phyloP scores from a whole-genome alignment of 2,113 vertebrate genomes.

The Aplodontia rufa region DNA sequence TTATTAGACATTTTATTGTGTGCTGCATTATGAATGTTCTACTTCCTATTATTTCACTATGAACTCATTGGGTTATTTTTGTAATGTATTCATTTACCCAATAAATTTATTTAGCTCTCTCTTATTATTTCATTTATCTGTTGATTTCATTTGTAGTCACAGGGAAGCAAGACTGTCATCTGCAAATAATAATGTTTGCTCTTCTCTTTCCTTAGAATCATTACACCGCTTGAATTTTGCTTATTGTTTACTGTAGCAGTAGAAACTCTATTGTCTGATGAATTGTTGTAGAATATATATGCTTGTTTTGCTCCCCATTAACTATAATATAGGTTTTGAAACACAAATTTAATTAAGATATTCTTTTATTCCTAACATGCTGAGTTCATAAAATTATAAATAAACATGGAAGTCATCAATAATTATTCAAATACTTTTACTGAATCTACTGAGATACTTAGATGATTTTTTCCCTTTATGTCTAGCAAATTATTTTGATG shows the following conservation, averaged over 20 bases:
- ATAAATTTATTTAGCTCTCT: not conserved
- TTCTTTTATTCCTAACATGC: not conserved
- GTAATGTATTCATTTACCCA: not conserved
- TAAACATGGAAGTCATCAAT: not conserved
- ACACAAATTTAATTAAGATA: not conserved
- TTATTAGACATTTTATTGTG: not conserved
- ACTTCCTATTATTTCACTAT: not conserved
- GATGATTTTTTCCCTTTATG: not conserved
- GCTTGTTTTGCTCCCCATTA: not conserved
- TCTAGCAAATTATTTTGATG: not conserved
- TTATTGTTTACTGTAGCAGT: not conserved
- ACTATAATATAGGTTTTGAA: not conserved
- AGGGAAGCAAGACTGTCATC: not conserved
- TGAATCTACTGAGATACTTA: not conserved
- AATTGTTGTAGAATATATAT: not conserved
- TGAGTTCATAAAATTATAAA: not conserved
- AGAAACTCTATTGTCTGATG: not conserved
- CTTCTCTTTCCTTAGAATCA: not conserved
- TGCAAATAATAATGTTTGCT: not conserved
- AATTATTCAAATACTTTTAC: not conserved
- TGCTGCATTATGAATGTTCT: not conserved
- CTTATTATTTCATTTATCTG: not conserved
- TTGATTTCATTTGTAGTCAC: not conserved
- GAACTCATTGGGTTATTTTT: not conserved
- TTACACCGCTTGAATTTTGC: not conserved